phyloP scores from a whole-genome alignment of 2,888 invertebrate genomes.

The Uloborus plumipes region DNA sequence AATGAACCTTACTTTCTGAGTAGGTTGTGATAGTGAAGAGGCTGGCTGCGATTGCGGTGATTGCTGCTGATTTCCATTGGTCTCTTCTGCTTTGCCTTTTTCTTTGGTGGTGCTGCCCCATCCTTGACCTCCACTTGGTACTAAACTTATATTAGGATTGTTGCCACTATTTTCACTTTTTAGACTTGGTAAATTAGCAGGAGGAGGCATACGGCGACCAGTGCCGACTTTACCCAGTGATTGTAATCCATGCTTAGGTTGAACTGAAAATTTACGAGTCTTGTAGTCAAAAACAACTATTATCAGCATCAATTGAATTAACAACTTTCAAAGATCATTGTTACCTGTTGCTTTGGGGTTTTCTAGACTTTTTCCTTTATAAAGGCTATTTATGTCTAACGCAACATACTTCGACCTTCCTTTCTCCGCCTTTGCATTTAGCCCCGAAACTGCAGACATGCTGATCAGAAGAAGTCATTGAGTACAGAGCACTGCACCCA shows the following conservation, averaged over 20 bases:
- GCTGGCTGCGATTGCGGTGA: conserved; percentile 68
- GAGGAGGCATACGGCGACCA: conserved; percentile 91
- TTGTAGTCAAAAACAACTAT: background rate
- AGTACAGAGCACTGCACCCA: conserved; percentile 79
- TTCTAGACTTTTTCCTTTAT: conserved; percentile 77
- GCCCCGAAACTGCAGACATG: conserved; percentile 96
- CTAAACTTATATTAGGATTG: conserved; percentile 83
- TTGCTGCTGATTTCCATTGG: conserved; percentile 66
- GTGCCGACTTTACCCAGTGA: conserved; percentile 99
- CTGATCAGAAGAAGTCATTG: conserved; percentile 95
- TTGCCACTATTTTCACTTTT: conserved; percentile 92
- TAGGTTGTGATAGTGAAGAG: conserved; percentile 66
- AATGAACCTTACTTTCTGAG: conserved; percentile 62
- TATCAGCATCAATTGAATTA: background rate
- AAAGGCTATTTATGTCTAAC: conserved; percentile 97
- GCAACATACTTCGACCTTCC: conserved; percentile 94
- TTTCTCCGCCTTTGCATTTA: conserved; percentile 85
- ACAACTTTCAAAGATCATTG: conserved; percentile 8
- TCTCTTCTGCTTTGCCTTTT: conserved; percentile 66
- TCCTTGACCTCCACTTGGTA: conserved; percentile 84
- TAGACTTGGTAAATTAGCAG: conserved; percentile 98
- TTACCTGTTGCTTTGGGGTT: conserved; percentile 72
- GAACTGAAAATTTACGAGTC: conserved; percentile 72
- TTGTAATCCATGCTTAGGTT: conserved; percentile 99
- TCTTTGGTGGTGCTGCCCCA: conserved; percentile 78